Conservation (phyloP, 2,888 invertebrate genomes). For the Hermaeophaga mercurialis region DNA sequence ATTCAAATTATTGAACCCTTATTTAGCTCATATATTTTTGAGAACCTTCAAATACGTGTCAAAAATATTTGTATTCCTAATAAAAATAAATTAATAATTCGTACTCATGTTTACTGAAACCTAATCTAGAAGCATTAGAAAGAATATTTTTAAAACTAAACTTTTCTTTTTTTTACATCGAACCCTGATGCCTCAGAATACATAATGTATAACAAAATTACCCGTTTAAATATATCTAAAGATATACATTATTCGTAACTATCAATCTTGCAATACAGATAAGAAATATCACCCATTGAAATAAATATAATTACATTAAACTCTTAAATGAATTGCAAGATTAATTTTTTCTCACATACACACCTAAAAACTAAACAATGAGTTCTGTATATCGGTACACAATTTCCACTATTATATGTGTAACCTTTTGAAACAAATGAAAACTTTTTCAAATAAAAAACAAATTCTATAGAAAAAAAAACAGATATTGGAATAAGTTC, state of each 20-base stretch:
- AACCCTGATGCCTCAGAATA: slow-evolving; percentile 51
- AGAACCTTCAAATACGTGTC: slow-evolving; percentile 3
- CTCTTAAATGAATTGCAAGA: slow-evolving; percentile 32
- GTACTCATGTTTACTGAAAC: slow-evolving; percentile 38
- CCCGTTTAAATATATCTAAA: slow-evolving; percentile 34
- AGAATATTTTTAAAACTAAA: slow-evolving; percentile 36
- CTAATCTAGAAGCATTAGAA: slow-evolving; percentile 39
- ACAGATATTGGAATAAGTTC: not conserved
- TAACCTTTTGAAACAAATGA: not conserved
- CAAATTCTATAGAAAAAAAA: slow-evolving; percentile 5
- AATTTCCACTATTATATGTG: slow-evolving; percentile 1
- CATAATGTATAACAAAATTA: slow-evolving; percentile 35
- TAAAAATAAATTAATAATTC: slow-evolving; percentile 5
- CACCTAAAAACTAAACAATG: slow-evolving; percentile 29
- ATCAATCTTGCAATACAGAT: slow-evolving; percentile 34
- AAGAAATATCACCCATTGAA: slow-evolving; percentile 41
- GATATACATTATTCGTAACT: slow-evolving; percentile 25
- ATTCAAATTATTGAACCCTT: slow-evolving; percentile 12
- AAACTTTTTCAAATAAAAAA: slow-evolving; percentile 1
- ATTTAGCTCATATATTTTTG: not conserved
- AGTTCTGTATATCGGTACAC: slow-evolving; percentile 14
- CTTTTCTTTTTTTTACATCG: slow-evolving; percentile 37
- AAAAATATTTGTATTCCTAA: slow-evolving; percentile 11
- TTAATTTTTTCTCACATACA: slow-evolving; percentile 28
- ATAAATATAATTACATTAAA: slow-evolving; percentile 41